Evolutionary conservation across 2,888 invertebrate genomes (phyloP), one percentile per base, ranked within the genome.

Genomic region (Oscheius sp.): DNA sequence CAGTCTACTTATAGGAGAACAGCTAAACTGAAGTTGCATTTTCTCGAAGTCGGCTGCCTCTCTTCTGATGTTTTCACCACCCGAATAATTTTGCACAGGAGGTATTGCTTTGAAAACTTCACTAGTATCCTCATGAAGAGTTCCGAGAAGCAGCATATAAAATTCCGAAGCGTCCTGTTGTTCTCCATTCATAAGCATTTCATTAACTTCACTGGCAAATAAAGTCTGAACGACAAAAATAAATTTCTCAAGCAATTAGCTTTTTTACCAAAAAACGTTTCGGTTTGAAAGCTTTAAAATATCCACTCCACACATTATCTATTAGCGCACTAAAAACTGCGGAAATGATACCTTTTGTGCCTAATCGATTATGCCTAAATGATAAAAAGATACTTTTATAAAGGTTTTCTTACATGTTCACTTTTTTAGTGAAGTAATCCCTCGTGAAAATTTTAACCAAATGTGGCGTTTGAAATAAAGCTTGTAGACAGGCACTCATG

Each of bases 91-190:
- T 61, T 87, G 86, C 58, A 82, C 82, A 63, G 85, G 84, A 0
- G 76, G 74, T 29, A 41, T 61, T 9, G 70, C 73, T 16, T 73
- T 76, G 23, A 25, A 21, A 29, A 41, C 27, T 43, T 69, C 61
- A 64, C 86, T 87, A 0, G 85, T 88, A 70, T 87, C 87, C 69
- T 90, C 90, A 77, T 90, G 90, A 0, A 90, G 79, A 0, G 89
- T 88, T 76, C 89, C 89, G 16, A 90, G 77, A 13, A 91, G 86
- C 83, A 90, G 90, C 16, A 90, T 89, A 89, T 91, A 89, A 80
- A 91, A 91, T 80, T 91, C 91, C 79, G 91, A 91, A 1, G 91
- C 91, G 83, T 91, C 91, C 82, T 91, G 91, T 81, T 91, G 91
- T n/a, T 77, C 74, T 2, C 86, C 79, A 69, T 87, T 85, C 25